Percentiles rank a stretch among this genome's conserved stretches.
Conservation (phyloP, 2,797 vertebrate species). For the Pristis pectinata region DNA sequence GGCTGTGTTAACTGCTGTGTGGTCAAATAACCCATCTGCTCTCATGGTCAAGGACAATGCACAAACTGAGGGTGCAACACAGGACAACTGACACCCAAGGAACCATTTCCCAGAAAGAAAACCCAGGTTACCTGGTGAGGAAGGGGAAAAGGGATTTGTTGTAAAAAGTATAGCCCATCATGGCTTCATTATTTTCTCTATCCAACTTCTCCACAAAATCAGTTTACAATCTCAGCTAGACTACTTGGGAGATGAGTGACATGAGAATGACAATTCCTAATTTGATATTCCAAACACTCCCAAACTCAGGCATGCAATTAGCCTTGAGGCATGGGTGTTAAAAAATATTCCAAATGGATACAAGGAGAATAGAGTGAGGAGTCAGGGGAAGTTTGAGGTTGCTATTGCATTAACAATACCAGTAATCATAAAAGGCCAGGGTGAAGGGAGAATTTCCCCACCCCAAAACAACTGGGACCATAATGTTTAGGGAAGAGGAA, state of each 20-base stretch:
- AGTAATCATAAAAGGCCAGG: too few relatives aligned
- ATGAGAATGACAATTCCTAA: not conserved
- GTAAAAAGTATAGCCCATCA: not conserved
- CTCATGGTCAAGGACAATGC: too few relatives aligned
- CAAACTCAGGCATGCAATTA: not conserved
- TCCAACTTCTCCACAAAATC: not conserved
- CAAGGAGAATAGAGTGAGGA: not conserved
- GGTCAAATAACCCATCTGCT: not conserved
- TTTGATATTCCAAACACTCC: not conserved
- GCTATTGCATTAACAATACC: too few relatives aligned
- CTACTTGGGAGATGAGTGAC: not conserved
- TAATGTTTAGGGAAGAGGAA: not conserved
- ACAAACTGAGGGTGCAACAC: not conserved
- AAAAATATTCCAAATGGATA: not conserved
- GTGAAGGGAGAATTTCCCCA: not conserved
- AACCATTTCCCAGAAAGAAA: not conserved
- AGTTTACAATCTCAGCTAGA: not conserved
- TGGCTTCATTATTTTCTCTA: not conserved
- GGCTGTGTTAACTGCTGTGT: too few relatives aligned
- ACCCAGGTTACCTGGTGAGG: too few relatives aligned
- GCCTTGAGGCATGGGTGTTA: not conserved
- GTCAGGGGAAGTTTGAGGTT: not conserved
- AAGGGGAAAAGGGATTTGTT: too few relatives aligned
- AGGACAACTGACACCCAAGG: too few relatives aligned
- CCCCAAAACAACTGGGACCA: not conserved